A percentile compares a stretch with the other conserved stretches of the same genome.
Conservation (phyloP, 2,797 vertebrate genomes). For the Amniataba percoides region DNA sequence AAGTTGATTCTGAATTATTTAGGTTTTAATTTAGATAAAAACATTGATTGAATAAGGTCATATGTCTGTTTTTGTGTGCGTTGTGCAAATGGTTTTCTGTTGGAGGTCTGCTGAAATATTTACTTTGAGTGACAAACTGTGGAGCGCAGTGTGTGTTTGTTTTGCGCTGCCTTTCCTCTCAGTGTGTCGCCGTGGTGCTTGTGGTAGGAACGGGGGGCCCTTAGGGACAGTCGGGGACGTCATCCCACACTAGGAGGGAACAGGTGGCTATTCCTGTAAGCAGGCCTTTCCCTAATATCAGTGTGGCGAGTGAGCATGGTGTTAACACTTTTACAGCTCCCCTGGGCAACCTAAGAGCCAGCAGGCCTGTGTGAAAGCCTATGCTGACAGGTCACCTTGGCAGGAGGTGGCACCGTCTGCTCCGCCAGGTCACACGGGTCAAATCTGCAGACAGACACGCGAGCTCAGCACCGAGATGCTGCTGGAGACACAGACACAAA, state of each 20-base stretch:
- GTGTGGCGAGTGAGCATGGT: slow-evolving; percentile 68
- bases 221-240: slow-evolving; percentile 54
- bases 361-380: slow-evolving; percentile 70
- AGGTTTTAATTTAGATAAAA: not conserved
- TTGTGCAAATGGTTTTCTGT: slow-evolving; percentile 19
- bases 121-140: slow-evolving; percentile 16
- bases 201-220: slow-evolving; percentile 34
- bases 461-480: slow-evolving; percentile 40
- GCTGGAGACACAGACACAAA: slow-evolving; percentile 38
- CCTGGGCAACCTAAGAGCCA: slow-evolving; percentile 73
- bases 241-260: slow-evolving; percentile 70
- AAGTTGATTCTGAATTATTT: not conserved
- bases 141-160: slow-evolving; percentile 45
- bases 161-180: slow-evolving; percentile 41
- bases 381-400: slow-evolving; percentile 86
- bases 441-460: slow-evolving; percentile 62
- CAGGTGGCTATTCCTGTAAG: slow-evolving; percentile 81
- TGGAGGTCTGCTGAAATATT: not conserved
- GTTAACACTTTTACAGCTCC: slow-evolving; percentile 87
- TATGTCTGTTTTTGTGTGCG: not conserved
- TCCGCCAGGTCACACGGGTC: slow-evolving; percentile 53
- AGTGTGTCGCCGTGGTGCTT: slow-evolving; percentile 40
- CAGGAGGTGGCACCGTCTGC: slow-evolving; percentile 65
- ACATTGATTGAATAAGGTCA: not conserved
- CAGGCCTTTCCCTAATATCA: slow-evolving; percentile 70